Conservation (phyloP, 2,888 invertebrate species). For the Fragum fragum region DNA sequence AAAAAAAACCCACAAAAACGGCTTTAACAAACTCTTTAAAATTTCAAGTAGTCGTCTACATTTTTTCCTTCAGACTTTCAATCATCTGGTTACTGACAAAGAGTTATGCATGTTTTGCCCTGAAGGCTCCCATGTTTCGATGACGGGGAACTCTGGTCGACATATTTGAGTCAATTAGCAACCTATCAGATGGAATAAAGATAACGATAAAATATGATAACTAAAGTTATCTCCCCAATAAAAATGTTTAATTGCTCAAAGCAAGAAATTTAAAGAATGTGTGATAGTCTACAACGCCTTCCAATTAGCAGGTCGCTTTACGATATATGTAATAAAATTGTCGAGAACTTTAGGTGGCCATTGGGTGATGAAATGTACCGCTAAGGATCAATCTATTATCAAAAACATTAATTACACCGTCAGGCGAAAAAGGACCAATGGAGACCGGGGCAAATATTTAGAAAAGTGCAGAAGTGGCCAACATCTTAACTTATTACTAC, state of each 20-base stretch:
- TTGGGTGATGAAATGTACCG: constrained; percentile 14
- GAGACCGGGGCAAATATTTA: too few species aligned
- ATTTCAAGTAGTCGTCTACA: too few species aligned
- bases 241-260: constrained; percentile 33
- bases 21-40: too few species aligned
- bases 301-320: constrained; percentile 5
- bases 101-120: background rate
- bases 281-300: constrained; percentile 8
- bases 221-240: constrained; percentile 19
- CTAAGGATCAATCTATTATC: too few species aligned
- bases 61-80: too few species aligned
- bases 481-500: too few species aligned
- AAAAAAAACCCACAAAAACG: too few species aligned
- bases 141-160: constrained; percentile 13
- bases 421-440: too few species aligned
- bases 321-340: constrained; percentile 4
- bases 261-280: constrained; percentile 26
- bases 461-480: too few species aligned
- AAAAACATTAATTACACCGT: too few species aligned
- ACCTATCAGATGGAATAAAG: constrained; percentile 20
- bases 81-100: too few species aligned
- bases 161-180: constrained; percentile 28
- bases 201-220: constrained; percentile 25
- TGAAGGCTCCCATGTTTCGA: constrained; percentile 9
- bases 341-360: background rate